Base-by-base conservation (phyloP, 2,888 invertebrate species). In the Tachina lurida region DNA sequence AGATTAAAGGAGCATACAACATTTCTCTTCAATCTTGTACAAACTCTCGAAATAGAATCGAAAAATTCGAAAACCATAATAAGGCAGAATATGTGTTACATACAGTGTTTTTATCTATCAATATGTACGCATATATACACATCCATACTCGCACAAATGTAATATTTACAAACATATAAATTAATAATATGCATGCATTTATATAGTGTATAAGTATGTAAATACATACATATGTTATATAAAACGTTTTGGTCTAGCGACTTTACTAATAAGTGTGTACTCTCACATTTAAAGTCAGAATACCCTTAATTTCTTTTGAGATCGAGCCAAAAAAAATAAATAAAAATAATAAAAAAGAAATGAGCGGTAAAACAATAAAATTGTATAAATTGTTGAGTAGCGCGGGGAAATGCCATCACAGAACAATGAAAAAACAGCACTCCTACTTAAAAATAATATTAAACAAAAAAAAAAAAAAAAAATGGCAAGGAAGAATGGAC, bases 321-420 rank as follows among this genome's bases (percentile, higher is more conserved):
- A 43, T 49, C 74, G 45, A 81, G 79, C 63, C 19, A n/a, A 56
- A 56, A 17, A 52, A 49, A 13, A n/a, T n/a, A 45, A 76, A 31
- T 31, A 31, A 31, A 31, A 65, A 47, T 47, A 47, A n/a, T n/a
- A n/a, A 52, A 10, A 22, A 70, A 70, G 54, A 70, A 75, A 54
- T 68, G 75, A 81, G 81, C 81, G 81, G 47, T 63, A 62, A 81
- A 81, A 81, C 45, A 68, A 68, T 75, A 60, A 49, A 74, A 67
- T 58, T 58, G 52, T 63, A 56, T 10, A 65, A 82, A 83, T 71
- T 77, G 83, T 71, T 77, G 83, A 77, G 67, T 60, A 60, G 58
- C 73, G 71, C 77, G 52, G 70, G 49, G 73, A 62, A 82, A 70
- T 62, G 75, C 58, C 41, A 39, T 19, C 49, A 39, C 62, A 52